A percentile compares a stretch with the other conserved stretches of the same genome.
phyloP scores from a whole-genome alignment of 2,888 invertebrate species.

The Yponomeuta plumbellus region DNA sequence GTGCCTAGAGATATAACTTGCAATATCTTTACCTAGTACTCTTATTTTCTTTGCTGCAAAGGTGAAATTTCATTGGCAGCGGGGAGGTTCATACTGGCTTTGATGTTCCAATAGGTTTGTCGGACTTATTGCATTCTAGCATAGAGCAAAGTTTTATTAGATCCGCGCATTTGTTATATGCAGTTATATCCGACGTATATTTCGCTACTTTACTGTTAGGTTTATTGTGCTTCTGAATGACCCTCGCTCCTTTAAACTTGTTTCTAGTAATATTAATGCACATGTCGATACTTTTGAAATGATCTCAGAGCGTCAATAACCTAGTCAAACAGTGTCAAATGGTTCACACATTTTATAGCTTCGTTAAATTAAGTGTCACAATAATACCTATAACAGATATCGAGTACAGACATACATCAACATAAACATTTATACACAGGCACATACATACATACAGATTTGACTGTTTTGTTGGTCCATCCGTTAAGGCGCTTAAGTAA shows the following conservation, averaged over 20 bases:
- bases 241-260: not conserved
- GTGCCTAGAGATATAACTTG: too few species aligned
- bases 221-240: not conserved
- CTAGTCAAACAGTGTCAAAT: too few species aligned
- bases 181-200: not conserved
- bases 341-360: too few species aligned
- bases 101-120: not conserved
- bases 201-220: not conserved
- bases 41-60: not conserved
- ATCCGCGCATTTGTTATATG: slow-evolving; percentile 3
- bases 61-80: not conserved
- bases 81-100: not conserved
- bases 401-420: too few species aligned
- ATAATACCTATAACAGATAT: too few species aligned
- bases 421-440: too few species aligned
- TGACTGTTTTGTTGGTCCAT: too few species aligned
- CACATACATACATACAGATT: too few species aligned
- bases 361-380: too few species aligned
- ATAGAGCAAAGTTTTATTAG: slow-evolving; percentile 11
- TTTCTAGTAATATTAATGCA: not conserved
- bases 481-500: too few species aligned
- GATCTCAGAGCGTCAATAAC: not conserved
- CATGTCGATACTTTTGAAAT: not conserved
- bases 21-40: not conserved
- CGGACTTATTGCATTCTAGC: slow-evolving; percentile 2